Percentiles rank a stretch among this genome's conserved stretches.
Conservation (phyloP, 2,797 vertebrate species). For the Hydrophis major region DNA sequence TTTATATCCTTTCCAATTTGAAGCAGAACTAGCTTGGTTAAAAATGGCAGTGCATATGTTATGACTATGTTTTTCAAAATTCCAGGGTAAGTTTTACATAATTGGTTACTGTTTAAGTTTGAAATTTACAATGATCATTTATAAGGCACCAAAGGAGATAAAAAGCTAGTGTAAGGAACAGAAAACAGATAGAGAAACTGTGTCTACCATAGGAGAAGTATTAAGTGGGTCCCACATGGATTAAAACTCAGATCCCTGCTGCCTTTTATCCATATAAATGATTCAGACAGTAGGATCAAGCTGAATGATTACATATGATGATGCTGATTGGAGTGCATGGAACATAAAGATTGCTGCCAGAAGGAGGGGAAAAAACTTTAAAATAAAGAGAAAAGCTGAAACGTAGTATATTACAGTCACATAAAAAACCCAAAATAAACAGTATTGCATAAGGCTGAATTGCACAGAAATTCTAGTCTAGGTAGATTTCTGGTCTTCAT, state of each 20-base stretch:
- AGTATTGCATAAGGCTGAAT: background rate
- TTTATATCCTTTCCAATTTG: slow-evolving; percentile 55
- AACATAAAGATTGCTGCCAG: slow-evolving; percentile 46
- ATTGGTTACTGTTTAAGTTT: slow-evolving; percentile 65
- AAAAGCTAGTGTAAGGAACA: slow-evolving; percentile 67
- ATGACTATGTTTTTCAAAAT: slow-evolving; percentile 58
- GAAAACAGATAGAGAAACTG: slow-evolving; percentile 70
- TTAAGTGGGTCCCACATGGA: slow-evolving; percentile 59
- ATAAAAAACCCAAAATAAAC: slow-evolving; percentile 14
- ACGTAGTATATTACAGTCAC: slow-evolving; percentile 41
- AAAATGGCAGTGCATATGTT: slow-evolving; percentile 60
- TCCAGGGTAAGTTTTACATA: slow-evolving; percentile 64
- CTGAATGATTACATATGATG: slow-evolving; percentile 70
- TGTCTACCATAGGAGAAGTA: slow-evolving; percentile 41
- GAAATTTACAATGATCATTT: slow-evolving; percentile 57
- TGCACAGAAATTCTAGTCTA: slow-evolving; percentile 26
- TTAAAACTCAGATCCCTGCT: slow-evolving; percentile 60
- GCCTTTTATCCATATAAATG: slow-evolving; percentile 71
- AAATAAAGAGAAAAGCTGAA: slow-evolving; percentile 34
- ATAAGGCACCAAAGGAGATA: slow-evolving; percentile 66
- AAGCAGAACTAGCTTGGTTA: slow-evolving; percentile 39
- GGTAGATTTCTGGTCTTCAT: background rate
- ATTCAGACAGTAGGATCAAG: slow-evolving; percentile 68
- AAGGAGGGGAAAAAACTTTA: slow-evolving; percentile 37
- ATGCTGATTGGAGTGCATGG: slow-evolving; percentile 53